Evolutionary conservation across 2,113 vertebrate species (phyloP), one percentile per base, ranked within the genome.

Genomic region (Labrus mixtus): DNA sequence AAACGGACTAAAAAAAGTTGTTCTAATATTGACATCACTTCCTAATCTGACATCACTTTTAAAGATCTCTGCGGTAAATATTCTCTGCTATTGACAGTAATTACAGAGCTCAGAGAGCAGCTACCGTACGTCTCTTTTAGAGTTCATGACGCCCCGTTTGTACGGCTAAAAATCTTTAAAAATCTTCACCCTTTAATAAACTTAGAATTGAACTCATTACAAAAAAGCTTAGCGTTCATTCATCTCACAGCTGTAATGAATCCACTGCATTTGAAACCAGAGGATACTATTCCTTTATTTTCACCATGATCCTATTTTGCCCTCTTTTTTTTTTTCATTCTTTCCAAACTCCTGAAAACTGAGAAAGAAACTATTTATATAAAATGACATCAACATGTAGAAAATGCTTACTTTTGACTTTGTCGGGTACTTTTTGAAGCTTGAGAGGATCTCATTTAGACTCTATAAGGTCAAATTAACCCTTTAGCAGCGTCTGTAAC

Each of bases 41-140:
- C 22, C 77, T 84, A 70, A 45, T 83, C 75, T 87, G 86, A 92
- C 87, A 90, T 89, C 83, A 82, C 55, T 86, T 20, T 68, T 69
- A 45, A 76, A 68, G 77, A 53, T 61, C 60, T 75, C 48, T 50
- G 10, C 65, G 0, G 56, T 78, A 77, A 72, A 78, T 61, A 69
- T 22, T 55, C 58, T 78, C 64, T 66, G 46, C 53, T 76, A 62
- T 51, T 11, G 69, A 73, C 64, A 80, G 25, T 64, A 79, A 73
- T 57, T 74, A 74, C 76, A 83, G 66, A 81, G 75, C 41, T 73
- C 57, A 63, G 62, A 57, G 43, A 76, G 70, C 71, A 17, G 79
- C 63, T 50, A 45, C 29, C 29, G 29, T 33, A 33, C 46, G 57
- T 25, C 59, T 82, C 48, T 36, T 54, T 20, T 55, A 36, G 12